Conservation (phyloP, 2,888 invertebrate genomes). For the Harpalus rubripes region DNA sequence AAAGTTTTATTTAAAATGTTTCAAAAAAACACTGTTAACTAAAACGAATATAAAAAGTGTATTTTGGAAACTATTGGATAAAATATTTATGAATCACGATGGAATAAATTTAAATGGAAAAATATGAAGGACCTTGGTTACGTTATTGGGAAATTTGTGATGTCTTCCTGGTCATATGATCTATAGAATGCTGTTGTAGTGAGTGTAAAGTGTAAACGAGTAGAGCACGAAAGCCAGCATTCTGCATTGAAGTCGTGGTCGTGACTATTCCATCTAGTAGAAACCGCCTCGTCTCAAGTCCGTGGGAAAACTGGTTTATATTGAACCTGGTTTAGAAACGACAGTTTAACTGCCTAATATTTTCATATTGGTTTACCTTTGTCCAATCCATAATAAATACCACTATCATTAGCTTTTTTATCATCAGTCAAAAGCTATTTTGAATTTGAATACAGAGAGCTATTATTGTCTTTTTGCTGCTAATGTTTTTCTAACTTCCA, state of each 20-base stretch:
- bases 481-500: neutral
- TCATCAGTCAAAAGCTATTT: conserved; percentile 13
- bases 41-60: no score
- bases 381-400: conserved; percentile 41
- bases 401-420: conserved; percentile 36
- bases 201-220: conserved; percentile 6
- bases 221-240: conserved; percentile 2
- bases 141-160: neutral
- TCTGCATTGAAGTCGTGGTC: neutral
- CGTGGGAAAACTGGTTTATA: conserved; percentile 50
- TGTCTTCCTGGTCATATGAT: neutral
- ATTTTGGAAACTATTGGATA: no score
- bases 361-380: conserved; percentile 49
- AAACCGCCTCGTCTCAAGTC: conserved; percentile 9
- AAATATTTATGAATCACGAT: no score
- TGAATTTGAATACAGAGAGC: neutral
- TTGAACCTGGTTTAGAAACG: conserved; percentile 41
- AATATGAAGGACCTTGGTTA: neutral
- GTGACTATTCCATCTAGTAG: neutral
- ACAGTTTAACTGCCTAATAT: conserved; percentile 33
- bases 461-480: conserved; percentile 1
- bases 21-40: no score
- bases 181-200: neutral
- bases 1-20: no score
- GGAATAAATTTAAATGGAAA: neutral